Conservation (phyloP, 1,140 invertebrate genomes). For the Armadillidium nasatum region DNA sequence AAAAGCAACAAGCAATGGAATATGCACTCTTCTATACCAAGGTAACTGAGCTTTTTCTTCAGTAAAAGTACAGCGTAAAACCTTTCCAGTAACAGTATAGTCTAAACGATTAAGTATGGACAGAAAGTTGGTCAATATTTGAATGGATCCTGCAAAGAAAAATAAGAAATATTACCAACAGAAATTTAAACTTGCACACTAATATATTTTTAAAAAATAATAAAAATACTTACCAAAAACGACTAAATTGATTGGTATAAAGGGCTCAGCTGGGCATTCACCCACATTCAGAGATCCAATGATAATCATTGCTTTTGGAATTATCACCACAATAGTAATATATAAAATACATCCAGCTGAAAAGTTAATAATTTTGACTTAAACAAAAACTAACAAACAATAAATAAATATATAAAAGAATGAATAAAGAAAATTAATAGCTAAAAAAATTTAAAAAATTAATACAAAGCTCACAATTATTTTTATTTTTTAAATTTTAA, state of each 20-base stretch:
- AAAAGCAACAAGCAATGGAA: slow-evolving; percentile 55
- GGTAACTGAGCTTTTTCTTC: slow-evolving; percentile 55
- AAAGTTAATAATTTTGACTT: too few relatives aligned
- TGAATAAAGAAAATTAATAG: too few relatives aligned
- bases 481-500: too few relatives aligned
- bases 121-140: slow-evolving; percentile 59
- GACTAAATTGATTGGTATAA: slow-evolving; percentile 65
- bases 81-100: slow-evolving; percentile 54
- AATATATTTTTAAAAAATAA: slow-evolving; percentile 18
- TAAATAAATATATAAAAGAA: too few relatives aligned
- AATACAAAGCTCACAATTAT: too few relatives aligned
- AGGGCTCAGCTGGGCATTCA: slow-evolving; percentile 62
- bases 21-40: slow-evolving; percentile 59
- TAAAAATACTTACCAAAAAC: slow-evolving; percentile 56
- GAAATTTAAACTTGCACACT: too few relatives aligned
- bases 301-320: slow-evolving; percentile 63
- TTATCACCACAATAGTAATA: slow-evolving; percentile 58
- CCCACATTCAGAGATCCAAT: slow-evolving; percentile 62
- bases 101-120: slow-evolving; percentile 56
- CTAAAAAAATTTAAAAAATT: too few relatives aligned
- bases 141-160: slow-evolving; percentile 50
- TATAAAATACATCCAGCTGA: slow-evolving; percentile 62
- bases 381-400: too few relatives aligned
- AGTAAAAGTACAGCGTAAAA: too few relatives aligned
- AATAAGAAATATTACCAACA: not conserved